Percentiles rank a stretch among this genome's conserved stretches.
These are phyloP conservation scores for Agapornis canus DNA, from an alignment of 2,797 vertebrate species.

Conservation along the genomic window DNA sequence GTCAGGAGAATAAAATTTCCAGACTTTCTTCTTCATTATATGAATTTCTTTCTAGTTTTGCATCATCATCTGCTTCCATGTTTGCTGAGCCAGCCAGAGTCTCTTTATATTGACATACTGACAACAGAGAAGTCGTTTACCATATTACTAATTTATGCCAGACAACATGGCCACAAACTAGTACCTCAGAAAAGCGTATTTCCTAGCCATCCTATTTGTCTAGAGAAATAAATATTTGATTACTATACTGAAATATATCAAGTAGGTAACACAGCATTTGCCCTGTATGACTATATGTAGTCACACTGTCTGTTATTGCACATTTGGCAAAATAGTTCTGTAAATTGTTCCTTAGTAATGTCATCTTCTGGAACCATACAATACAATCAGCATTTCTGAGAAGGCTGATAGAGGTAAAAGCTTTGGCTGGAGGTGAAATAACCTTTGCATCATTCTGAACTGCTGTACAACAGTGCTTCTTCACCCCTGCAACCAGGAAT, in stretches of 20 bases:
- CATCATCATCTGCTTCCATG: not conserved
- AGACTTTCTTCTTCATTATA: not conserved
- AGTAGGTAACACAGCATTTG: not conserved
- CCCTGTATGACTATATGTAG: rapidly evolving
- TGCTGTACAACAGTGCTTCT: not conserved
- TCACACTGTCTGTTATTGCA: not conserved
- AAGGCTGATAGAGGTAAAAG: not conserved
- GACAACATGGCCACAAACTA: not conserved
- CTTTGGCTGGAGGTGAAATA: not conserved
- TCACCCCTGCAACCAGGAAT: rapidly evolving
- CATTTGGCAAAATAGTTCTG: not conserved
- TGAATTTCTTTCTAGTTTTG: not conserved
- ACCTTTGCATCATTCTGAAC: not conserved
- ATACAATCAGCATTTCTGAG: not conserved
- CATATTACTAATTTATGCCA: not conserved
- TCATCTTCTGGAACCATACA: not conserved
- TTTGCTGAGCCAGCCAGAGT: not conserved
- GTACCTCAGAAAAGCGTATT: not conserved
- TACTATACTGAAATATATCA: not conserved
- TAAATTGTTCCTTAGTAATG: not conserved
- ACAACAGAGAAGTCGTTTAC: not conserved
- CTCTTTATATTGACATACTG: not conserved
- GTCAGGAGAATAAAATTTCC: not conserved
- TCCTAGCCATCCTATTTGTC: not conserved
- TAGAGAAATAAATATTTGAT: not conserved